Evolutionary conservation across 2,113 vertebrate genomes (phyloP), one percentile per base, ranked within the genome.

Genomic region (Bos javanicus): DNA sequence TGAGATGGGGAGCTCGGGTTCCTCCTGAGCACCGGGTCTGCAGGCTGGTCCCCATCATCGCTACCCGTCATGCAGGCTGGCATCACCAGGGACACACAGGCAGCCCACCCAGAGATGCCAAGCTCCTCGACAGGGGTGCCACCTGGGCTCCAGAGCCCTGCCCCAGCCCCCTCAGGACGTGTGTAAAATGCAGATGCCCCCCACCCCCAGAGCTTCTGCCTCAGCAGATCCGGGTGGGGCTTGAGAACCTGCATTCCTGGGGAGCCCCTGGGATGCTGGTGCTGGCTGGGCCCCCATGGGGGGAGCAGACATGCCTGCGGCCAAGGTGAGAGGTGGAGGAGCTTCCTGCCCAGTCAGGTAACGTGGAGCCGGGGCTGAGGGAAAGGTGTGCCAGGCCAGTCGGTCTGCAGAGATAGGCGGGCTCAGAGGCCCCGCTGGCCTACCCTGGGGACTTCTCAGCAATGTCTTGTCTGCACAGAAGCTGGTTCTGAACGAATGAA

Each of bases 271-370:
- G 33, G 50, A 17, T 5, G 30, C 87, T 26, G 46, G 33, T 33
- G 4, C 50, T 11, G 4, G 2, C 39, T 17, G n/a, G 19, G 14
- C 15, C 62, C 52, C 57, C 25, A 0, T 39, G 23, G 33, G 0
- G 0, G 15, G 25, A 50, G 60, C 39, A 23, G 25, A 28, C 0
- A 16, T 11, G 2, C 14, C 54, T 3, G 6, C 0, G 2, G 30
- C 33, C 1, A 3, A 36, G 52, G n/a, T 12, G 16, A 33, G 43
- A 39, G 26, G 62, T 28, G 52, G 39, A 48, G 64, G 50, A 54
- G 30, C 33, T n/a, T 54, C 80, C 33, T n/a, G 21, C 30, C 39
- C 26, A 2, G 10, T 28, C 36, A 46, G 81, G 10, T 64, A 76
- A 43, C 1, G 36, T 23, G 36, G 54, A 46, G 64, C 48, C 0